A percentile compares a stretch with the other conserved stretches of the same genome.
Conservation (phyloP, 2,797 vertebrate genomes). For the Oreochromis grahami region DNA sequence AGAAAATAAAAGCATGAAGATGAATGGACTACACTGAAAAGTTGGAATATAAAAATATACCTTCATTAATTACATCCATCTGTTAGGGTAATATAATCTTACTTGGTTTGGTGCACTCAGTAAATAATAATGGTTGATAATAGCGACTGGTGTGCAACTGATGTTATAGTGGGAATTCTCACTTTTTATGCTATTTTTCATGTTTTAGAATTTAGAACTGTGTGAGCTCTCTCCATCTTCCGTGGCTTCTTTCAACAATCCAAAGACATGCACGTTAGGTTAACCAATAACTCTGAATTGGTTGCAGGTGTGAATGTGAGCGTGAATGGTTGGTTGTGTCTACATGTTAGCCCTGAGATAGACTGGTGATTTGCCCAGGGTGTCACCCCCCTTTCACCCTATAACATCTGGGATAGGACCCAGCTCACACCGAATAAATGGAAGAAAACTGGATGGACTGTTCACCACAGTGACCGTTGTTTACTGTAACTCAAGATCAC, state of each 20-base stretch:
- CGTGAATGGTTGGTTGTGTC: neutral
- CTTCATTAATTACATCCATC: neutral
- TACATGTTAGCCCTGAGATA: neutral
- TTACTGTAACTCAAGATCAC: neutral
- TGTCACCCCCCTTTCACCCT: neutral
- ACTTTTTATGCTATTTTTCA: neutral
- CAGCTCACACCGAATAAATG: neutral
- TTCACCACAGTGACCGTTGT: neutral
- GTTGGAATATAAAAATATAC: neutral
- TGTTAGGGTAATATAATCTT: neutral
- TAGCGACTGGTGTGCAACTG: neutral
- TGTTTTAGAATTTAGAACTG: neutral
- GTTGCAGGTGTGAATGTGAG: neutral
- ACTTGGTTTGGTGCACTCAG: neutral
- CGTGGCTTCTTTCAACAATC: neutral
- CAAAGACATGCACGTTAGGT: neutral
- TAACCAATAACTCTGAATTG: neutral
- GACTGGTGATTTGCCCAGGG: neutral
- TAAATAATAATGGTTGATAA: neutral
- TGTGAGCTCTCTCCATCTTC: too few relatives aligned
- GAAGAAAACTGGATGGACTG: neutral
- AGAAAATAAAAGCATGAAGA: neutral
- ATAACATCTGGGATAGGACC: neutral
- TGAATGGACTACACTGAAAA: neutral
- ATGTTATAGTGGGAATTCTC: neutral